Evolutionary conservation across 1,140 invertebrate species (phyloP).

Genomic region (Drosophila guanche): DNA sequence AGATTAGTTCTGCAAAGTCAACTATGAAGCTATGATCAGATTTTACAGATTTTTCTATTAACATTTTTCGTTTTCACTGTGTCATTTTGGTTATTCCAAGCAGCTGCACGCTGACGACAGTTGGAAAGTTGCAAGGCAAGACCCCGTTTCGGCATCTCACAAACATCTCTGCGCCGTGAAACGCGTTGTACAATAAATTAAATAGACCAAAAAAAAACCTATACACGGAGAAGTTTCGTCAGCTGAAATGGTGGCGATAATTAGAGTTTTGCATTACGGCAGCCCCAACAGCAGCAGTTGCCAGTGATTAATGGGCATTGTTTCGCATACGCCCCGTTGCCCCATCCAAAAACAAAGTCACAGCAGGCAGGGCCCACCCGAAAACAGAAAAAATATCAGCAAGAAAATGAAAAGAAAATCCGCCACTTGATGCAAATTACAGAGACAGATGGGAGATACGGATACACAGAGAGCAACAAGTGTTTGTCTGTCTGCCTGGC

Average conservation of each 20-base stretch:
- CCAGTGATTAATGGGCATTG: conserved; percentile 71
- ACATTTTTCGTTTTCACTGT: conserved; percentile 6
- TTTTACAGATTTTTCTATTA: conserved; percentile 16
- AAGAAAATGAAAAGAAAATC: conserved; percentile 52
- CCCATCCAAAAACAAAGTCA: conserved; percentile 9
- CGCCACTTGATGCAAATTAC: conserved; percentile 75
- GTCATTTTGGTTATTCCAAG: conserved; percentile 7
- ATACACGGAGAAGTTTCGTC: conserved; percentile 51
- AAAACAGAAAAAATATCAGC: conserved; percentile 12
- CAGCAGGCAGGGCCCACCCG: conserved; percentile 7
- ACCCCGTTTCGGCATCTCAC: conserved; percentile 19
- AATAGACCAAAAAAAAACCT: conserved; percentile 64
- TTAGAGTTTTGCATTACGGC: conserved; percentile 65
- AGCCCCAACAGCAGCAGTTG: conserved; percentile 19
- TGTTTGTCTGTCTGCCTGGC: conserved; percentile 12
- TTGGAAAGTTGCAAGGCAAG: conserved; percentile 39
- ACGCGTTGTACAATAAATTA: conserved; percentile 54
- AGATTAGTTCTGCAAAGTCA: neutral
- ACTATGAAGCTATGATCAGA: neutral
- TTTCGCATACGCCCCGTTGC: conserved; percentile 64
- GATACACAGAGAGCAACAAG: conserved; percentile 42
- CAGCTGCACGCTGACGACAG: conserved; percentile 35
- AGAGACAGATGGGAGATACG: conserved; percentile 47
- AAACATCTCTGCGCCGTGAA: conserved; percentile 12
- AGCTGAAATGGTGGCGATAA: conserved; percentile 67